A percentile compares a stretch with the other conserved stretches of the same genome.
phyloP scores from a whole-genome alignment of 2,113 vertebrate genomes.

The Alethe diademata region DNA sequence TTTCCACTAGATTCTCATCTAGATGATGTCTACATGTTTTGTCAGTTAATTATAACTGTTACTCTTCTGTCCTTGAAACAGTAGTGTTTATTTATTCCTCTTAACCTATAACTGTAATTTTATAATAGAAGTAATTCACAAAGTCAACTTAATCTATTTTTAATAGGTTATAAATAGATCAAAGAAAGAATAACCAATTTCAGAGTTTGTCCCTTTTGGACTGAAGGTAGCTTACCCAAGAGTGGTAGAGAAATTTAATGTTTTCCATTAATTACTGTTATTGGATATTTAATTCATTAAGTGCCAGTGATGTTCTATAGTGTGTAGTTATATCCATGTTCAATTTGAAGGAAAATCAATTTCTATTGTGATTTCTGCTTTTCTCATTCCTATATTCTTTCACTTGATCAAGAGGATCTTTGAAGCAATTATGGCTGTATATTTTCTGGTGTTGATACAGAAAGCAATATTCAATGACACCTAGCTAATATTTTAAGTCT shows the following conservation, averaged over 20 bases:
- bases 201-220: background rate
- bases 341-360: background rate
- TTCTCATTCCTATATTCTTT: background rate
- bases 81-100: background rate
- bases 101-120: background rate
- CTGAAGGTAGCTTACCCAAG: background rate
- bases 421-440: background rate
- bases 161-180: background rate
- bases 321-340: background rate
- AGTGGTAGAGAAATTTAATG: background rate
- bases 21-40: background rate
- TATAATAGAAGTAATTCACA: background rate
- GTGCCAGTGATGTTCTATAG: background rate
- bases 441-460: background rate
- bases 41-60: background rate
- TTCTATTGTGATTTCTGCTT: background rate
- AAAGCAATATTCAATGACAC: background rate
- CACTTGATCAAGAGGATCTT: background rate
- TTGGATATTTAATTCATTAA: background rate
- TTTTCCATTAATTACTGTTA: constrained; percentile 1
- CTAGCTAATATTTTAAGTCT: background rate
- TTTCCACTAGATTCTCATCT: background rate
- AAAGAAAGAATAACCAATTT: background rate
- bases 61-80: background rate
- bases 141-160: background rate